Conservation (phyloP, 2,113 vertebrate genomes). For the Rhizomys pruinosus region DNA sequence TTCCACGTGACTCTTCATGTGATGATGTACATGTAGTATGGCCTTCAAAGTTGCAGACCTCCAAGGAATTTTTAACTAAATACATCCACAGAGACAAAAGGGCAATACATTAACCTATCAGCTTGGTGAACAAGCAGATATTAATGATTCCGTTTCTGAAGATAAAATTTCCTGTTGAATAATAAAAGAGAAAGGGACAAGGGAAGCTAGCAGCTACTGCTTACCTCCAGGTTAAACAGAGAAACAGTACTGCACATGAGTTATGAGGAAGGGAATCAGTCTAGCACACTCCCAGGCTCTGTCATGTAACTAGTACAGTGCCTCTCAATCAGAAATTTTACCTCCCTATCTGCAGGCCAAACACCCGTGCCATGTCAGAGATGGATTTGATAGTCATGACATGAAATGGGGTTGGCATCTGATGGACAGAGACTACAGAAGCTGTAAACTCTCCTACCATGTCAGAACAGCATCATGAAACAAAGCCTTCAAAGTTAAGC, state of each 20-base stretch:
- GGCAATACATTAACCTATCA: background rate
- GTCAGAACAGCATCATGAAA: background rate
- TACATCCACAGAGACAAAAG: background rate
- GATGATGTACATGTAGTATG: accelerated
- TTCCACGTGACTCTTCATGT: accelerated
- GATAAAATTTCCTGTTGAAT: background rate
- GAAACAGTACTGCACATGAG: accelerated
- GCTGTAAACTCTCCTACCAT: background rate
- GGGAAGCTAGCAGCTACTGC: background rate
- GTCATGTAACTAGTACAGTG: background rate
- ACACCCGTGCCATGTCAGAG: background rate
- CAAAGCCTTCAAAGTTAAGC: background rate
- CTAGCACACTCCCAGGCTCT: background rate
- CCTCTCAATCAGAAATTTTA: background rate
- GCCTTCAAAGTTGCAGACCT: background rate
- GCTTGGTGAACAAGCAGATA: background rate
- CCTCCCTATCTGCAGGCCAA: accelerated
- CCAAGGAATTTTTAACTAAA: background rate
- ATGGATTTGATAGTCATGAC: background rate
- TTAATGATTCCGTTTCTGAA: background rate
- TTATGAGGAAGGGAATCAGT: background rate
- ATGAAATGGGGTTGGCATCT: background rate
- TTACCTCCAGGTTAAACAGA: background rate
- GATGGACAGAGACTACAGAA: background rate
- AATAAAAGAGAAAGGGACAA: background rate